A percentile compares a stretch with the other conserved stretches of the same genome.
Conservation (phyloP, 2,888 invertebrate species). For the Acanthosepion pharaonis region DNA sequence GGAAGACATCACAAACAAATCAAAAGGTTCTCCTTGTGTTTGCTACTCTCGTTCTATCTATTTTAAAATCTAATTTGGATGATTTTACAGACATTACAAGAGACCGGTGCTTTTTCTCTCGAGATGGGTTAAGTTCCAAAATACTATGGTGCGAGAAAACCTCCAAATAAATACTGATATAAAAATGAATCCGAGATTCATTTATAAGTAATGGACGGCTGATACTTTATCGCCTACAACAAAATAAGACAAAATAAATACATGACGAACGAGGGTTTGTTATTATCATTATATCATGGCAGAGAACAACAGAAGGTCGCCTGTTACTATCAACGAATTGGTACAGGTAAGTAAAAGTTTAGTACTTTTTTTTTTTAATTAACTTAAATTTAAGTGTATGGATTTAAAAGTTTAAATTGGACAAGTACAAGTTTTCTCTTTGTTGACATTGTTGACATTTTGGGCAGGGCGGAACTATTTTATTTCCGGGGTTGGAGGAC, state of each 20-base stretch:
- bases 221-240: neutral
- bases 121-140: neutral
- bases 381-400: neutral
- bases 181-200: too few relatives aligned
- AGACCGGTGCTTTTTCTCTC: neutral
- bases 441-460: neutral
- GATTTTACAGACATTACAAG: neutral
- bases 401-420: neutral
- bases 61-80: neutral
- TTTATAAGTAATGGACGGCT: neutral
- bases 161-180: too few relatives aligned
- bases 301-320: slow-evolving; percentile 60
- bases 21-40: too few relatives aligned
- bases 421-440: neutral
- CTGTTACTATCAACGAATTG: slow-evolving; percentile 67
- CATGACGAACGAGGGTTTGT: neutral
- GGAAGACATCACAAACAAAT: neutral
- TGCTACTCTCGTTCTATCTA: neutral
- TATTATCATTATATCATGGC: slow-evolving; percentile 17
- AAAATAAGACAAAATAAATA: neutral
- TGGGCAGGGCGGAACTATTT: neutral
- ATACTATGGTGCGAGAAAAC: neutral
- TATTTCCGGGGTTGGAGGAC: neutral
- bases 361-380: neutral
- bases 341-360: slow-evolving; percentile 61